Evolutionary conservation across 2,888 invertebrate genomes (phyloP).

Genomic region (Onchidella celtica): DNA sequence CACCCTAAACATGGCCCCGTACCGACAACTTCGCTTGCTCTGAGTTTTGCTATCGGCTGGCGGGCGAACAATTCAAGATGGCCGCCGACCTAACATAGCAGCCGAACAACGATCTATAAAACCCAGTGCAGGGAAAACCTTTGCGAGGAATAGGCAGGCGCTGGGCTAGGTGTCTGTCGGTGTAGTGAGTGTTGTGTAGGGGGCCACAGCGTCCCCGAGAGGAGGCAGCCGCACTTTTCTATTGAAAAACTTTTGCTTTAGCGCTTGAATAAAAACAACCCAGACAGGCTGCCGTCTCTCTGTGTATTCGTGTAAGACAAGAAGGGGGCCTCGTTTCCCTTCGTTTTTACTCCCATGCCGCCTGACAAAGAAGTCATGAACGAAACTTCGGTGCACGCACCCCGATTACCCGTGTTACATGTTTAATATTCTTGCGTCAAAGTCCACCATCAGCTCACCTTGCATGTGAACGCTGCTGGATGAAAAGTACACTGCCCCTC

Average conservation of each 20-base stretch:
- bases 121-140: conserved; percentile 3
- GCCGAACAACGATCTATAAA: conserved; percentile 41
- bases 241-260: neutral
- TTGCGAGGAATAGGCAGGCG: neutral
- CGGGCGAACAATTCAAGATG: conserved; percentile 48
- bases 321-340: no score
- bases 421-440: no score
- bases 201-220: neutral
- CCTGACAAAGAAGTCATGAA: no score
- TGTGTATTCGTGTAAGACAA: no score
- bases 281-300: no score
- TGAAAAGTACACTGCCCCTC: no score
- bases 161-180: conserved; percentile 23
- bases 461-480: no score
- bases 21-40: conserved; percentile 23
- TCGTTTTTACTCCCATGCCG: no score
- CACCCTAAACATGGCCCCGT: neutral
- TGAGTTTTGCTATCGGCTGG: conserved; percentile 33
- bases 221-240: neutral
- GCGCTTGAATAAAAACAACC: conserved; percentile 4
- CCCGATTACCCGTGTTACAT: no score
- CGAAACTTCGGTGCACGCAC: no score
- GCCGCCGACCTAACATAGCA: conserved; percentile 37
- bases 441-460: no score
- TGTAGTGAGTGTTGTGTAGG: conserved; percentile 17